Percentiles rank a stretch among this genome's conserved stretches.
phyloP scores from a whole-genome alignment of 92 coral and sea anemone species.

The Phymanthus crucifer region DNA sequence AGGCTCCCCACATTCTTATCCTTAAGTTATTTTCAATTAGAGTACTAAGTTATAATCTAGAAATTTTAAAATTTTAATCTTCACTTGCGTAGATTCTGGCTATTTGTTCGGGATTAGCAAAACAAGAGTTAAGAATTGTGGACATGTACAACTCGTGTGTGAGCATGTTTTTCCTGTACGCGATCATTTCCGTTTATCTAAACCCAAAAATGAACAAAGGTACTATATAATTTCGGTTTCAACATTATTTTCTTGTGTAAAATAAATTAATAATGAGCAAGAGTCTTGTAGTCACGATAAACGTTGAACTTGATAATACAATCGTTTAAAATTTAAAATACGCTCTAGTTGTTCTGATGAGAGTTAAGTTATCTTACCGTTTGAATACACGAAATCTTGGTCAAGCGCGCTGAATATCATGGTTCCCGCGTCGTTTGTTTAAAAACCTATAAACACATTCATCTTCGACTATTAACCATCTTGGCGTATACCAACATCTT shows the following conservation, averaged over 20 bases:
- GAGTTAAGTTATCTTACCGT: not conserved
- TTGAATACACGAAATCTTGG: not conserved
- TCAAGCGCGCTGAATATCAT: constrained; percentile 27
- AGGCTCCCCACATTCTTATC: not conserved
- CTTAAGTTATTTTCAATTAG: not conserved
- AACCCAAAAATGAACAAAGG: not conserved
- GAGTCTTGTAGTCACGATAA: not conserved
- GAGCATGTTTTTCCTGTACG: not conserved
- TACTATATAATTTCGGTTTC: not conserved
- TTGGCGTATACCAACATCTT: not conserved
- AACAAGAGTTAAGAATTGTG: not conserved
- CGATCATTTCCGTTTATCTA: not conserved
- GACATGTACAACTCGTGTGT: not conserved
- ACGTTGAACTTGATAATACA: not conserved
- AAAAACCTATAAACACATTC: not conserved
- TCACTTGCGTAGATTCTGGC: not conserved
- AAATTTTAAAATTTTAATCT: not conserved
- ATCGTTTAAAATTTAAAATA: not conserved
- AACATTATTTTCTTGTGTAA: not conserved
- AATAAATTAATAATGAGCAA: not conserved
- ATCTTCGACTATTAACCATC: not conserved
- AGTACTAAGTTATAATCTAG: not conserved
- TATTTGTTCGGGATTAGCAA: not conserved
- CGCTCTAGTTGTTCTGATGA: not conserved
- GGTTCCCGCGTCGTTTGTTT: not conserved